Evolutionary conservation across 2,113 vertebrate genomes (phyloP).

Genomic region (Hypanus sabinus): DNA sequence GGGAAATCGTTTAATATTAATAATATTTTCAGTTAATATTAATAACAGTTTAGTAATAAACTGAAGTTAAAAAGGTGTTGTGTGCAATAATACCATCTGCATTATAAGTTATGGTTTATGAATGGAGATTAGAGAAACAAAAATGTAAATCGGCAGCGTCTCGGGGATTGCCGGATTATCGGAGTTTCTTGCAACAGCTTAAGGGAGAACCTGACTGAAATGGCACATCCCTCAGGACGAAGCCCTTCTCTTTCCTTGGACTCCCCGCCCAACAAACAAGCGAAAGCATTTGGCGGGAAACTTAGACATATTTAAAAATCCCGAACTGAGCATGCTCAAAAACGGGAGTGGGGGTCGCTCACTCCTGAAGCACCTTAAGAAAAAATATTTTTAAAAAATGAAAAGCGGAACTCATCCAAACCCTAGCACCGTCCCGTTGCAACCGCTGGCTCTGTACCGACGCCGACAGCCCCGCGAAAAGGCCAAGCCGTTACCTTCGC

Average conservation of each 20-base stretch:
- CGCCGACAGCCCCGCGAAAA: not conserved
- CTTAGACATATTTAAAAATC: not conserved
- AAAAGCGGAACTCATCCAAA: not conserved
- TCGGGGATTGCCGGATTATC: too few species aligned
- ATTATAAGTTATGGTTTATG: too few species aligned
- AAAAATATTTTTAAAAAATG: not conserved
- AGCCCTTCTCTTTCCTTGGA: not conserved
- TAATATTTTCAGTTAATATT: too few species aligned
- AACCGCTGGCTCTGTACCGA: not conserved
- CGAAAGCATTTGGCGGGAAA: not conserved
- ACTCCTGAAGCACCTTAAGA: not conserved
- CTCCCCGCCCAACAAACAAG: not conserved
- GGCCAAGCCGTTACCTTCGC: not conserved
- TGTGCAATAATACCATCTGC: too few species aligned
- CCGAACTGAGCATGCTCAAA: not conserved
- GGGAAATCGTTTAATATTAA: too few species aligned
- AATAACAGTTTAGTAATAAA: too few species aligned
- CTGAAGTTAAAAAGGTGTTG: too few species aligned
- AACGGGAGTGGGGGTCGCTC: not conserved
- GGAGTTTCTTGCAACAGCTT: too few species aligned
- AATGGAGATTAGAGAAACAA: too few species aligned
- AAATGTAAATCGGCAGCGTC: too few species aligned
- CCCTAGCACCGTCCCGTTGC: too few species aligned
- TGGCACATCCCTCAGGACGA: not conserved
- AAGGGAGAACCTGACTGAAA: too few species aligned